Percentiles rank a stretch among this genome's conserved stretches.
phyloP scores from a whole-genome alignment of 2,888 invertebrate species.

The Lamproptera curius region DNA sequence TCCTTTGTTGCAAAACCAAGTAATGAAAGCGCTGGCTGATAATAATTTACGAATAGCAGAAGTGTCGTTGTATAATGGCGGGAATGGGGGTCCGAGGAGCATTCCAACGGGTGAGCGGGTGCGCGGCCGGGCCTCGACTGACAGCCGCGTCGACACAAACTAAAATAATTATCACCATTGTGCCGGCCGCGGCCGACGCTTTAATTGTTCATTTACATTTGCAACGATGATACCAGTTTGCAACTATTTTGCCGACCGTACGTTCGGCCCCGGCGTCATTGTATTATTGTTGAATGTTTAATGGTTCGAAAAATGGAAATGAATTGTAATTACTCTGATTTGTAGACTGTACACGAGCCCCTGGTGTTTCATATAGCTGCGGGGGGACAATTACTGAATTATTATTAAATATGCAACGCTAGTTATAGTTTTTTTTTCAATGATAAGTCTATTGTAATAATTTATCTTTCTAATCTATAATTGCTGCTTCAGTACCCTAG shows the following conservation, averaged over 20 bases:
- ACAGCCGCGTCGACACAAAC: conserved; percentile 72
- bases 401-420: no score
- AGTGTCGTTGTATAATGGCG: conserved; percentile 75
- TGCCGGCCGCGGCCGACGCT: conserved; percentile 71
- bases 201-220: conserved; percentile 79
- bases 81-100: conserved; percentile 58
- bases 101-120: conserved; percentile 59
- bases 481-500: no score
- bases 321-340: conserved; percentile 65
- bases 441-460: no score
- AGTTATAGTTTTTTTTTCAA: no score
- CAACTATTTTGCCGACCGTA: conserved; percentile 71
- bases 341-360: conserved; percentile 35
- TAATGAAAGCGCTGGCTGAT: conserved; percentile 75
- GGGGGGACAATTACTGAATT: neutral
- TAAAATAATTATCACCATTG: conserved; percentile 79
- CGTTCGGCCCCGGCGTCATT: conserved; percentile 66
- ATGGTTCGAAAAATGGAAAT: conserved; percentile 75
- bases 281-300: conserved; percentile 69
- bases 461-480: no score
- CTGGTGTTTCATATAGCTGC: neutral
- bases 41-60: conserved; percentile 77
- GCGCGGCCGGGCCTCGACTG: conserved; percentile 67
- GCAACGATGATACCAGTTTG: conserved; percentile 75
- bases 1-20: conserved; percentile 71